A percentile compares a stretch with the other conserved stretches of the same genome.
These are phyloP conservation scores for Epizoanthus scotinus DNA, from an alignment of 92 coral and sea anemone genomes.

Conservation along the genomic window DNA sequence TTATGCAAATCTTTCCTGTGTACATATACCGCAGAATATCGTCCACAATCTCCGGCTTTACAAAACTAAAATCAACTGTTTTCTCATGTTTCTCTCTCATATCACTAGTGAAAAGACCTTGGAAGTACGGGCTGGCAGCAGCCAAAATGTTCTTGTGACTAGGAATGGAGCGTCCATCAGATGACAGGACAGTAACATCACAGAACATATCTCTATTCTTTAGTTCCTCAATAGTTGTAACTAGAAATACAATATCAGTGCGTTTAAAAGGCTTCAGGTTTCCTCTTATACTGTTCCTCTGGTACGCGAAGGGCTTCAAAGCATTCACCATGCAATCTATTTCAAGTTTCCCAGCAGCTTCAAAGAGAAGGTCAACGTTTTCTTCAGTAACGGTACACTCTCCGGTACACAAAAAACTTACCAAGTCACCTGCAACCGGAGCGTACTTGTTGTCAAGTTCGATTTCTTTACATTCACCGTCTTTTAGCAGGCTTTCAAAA, in stretches of 20 bases:
- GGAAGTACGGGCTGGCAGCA: constrained; percentile 58
- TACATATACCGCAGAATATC: constrained; percentile 51
- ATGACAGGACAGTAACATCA: constrained; percentile 48
- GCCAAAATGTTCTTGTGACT: constrained; percentile 62
- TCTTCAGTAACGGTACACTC: constrained; percentile 47
- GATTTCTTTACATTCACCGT: constrained; percentile 3
- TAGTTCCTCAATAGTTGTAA: constrained; percentile 33
- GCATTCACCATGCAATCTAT: constrained; percentile 17
- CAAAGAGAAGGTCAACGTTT: constrained; percentile 29
- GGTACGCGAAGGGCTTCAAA: constrained; percentile 28
- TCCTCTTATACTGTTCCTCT: constrained; percentile 10
- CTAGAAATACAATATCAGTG: constrained; percentile 17
- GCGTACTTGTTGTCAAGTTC: constrained; percentile 53
- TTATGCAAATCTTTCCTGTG: constrained; percentile 48
- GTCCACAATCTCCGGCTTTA: constrained; percentile 48
- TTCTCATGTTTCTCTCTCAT: constrained; percentile 60
- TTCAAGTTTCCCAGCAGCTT: constrained; percentile 42
- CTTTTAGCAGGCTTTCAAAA: constrained; percentile 45
- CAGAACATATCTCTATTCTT: constrained; percentile 46
- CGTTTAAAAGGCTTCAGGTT: constrained; percentile 41
- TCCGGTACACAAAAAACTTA: constrained; percentile 50
- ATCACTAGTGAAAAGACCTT: constrained; percentile 59
- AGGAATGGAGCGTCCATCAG: constrained; percentile 44
- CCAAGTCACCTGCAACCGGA: constrained; percentile 34
- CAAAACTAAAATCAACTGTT: constrained; percentile 56